Percentiles rank a stretch among this genome's conserved stretches.
Conservation (phyloP, 2,797 vertebrate species). For the Sebastes cheni region DNA sequence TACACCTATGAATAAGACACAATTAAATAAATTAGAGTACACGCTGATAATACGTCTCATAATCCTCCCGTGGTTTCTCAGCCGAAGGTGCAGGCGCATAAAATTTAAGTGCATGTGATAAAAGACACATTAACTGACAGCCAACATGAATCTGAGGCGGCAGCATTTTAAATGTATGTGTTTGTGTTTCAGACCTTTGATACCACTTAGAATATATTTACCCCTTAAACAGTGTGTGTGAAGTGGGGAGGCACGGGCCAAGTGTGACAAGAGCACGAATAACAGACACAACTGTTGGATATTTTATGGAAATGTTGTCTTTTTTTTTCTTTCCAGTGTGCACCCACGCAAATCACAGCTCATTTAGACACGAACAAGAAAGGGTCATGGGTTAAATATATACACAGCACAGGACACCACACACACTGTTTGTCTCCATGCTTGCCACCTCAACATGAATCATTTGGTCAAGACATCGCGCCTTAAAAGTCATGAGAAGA, state of each 20-base stretch:
- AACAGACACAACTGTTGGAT: neutral
- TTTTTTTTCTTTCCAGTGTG: neutral
- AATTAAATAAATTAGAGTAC: conserved; percentile 8
- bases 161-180: conserved; percentile 2
- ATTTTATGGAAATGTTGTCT: conserved; percentile 18
- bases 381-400: conserved; percentile 22
- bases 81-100: neutral
- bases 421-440: neutral
- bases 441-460: neutral
- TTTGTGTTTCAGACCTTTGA: conserved; percentile 10
- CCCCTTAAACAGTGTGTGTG: neutral
- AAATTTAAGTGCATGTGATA: neutral
- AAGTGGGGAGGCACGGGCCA: conserved; percentile 1
- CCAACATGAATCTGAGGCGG: neutral
- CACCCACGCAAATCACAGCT: conserved; percentile 1
- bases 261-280: conserved; percentile 3
- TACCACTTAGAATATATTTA: conserved; percentile 9
- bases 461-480: neutral
- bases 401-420: conserved; percentile 4
- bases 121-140: conserved; percentile 23
- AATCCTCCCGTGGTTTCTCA: neutral
- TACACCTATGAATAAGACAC: neutral
- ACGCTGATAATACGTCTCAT: neutral
- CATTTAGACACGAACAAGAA: neutral
- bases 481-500: neutral